phyloP scores from a whole-genome alignment of 2,797 vertebrate genomes.

The Amblyraja radiata region DNA sequence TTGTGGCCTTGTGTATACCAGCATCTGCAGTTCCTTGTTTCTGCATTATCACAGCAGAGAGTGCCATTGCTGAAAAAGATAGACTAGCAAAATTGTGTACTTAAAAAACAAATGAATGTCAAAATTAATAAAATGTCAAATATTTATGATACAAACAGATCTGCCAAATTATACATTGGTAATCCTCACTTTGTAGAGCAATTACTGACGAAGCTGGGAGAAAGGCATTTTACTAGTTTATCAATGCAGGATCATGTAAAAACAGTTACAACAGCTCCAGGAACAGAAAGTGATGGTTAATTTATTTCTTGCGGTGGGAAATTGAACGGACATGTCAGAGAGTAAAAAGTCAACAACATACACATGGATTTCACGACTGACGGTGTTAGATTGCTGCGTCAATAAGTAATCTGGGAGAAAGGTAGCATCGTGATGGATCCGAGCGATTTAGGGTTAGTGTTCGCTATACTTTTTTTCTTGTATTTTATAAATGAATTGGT shows the following conservation, averaged over 20 bases:
- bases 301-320: not conserved
- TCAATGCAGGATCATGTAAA: not conserved
- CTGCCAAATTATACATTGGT: not conserved
- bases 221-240: not conserved
- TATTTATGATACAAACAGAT: not conserved
- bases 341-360: not conserved
- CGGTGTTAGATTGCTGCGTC: not conserved
- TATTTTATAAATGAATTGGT: not conserved
- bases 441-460: not conserved
- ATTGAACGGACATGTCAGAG: not conserved
- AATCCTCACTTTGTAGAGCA: not conserved
- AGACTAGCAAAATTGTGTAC: not conserved
- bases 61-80: not conserved
- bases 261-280: not conserved
- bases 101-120: not conserved
- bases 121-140: not conserved
- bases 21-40: no score
- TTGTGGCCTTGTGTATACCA: no score
- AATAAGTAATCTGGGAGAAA: not conserved
- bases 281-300: not conserved
- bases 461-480: not conserved
- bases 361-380: not conserved
- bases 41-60: not conserved
- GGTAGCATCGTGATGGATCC: not conserved
- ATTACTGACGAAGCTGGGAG: not conserved